Evolutionary conservation across 2,113 vertebrate species (phyloP).

Genomic region (Cyprinodon tularosa): DNA sequence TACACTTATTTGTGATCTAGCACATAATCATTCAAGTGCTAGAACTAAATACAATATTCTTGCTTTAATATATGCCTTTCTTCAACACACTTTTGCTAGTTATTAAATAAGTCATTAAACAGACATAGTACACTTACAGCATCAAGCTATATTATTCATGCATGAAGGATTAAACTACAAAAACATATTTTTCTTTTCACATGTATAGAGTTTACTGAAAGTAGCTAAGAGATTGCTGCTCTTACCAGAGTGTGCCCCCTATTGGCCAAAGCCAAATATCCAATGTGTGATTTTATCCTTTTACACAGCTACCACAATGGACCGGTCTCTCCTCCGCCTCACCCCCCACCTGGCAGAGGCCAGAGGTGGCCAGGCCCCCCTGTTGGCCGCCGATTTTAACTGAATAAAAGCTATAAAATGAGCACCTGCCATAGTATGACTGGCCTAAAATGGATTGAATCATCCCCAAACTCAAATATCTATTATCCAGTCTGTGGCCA

Average conservation of each 20-base stretch:
- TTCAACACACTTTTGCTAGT: constrained; percentile 16
- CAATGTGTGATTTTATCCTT: constrained; percentile 84
- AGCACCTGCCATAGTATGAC: constrained; percentile 58
- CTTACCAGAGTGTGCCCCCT: constrained; percentile 65
- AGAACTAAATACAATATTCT: constrained; percentile 9
- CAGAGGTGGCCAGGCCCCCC: constrained; percentile 83
- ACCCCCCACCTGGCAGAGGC: constrained; percentile 80
- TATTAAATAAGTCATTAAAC: constrained; percentile 14
- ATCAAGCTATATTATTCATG: constrained; percentile 44
- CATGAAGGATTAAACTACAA: constrained; percentile 26
- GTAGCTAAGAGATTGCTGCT: constrained; percentile 43
- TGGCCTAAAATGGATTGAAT: constrained; percentile 41
- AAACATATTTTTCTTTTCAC: constrained; percentile 21
- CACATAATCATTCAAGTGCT: constrained; percentile 30
- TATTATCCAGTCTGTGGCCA: constrained; percentile 55
- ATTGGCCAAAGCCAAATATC: constrained; percentile 72
- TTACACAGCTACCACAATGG: constrained; percentile 85
- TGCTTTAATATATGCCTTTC: constrained; percentile 24
- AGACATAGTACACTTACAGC: constrained; percentile 1
- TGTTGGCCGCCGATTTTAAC: constrained; percentile 83
- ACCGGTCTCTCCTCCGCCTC: constrained; percentile 80
- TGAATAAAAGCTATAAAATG: constrained; percentile 64
- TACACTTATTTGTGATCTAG: constrained; percentile 6
- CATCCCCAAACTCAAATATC: constrained; percentile 38
- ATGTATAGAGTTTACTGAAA: constrained; percentile 17